These are phyloP conservation scores for Sarcoramphus papa DNA, from an alignment of 2,797 vertebrate genomes.

Conservation along the genomic window DNA sequence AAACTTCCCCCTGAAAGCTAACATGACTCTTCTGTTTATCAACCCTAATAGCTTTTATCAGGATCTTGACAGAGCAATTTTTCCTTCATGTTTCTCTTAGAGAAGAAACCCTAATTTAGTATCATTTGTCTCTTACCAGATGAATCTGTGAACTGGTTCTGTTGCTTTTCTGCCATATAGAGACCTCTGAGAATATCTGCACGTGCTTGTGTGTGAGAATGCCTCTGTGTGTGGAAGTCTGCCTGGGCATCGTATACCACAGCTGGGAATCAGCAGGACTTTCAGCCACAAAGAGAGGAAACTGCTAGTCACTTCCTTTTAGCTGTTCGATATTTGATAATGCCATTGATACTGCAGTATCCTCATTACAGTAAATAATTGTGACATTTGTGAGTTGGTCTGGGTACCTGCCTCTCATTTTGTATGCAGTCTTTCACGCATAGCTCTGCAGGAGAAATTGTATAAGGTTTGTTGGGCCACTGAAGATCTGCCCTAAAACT, in stretches of 20 bases:
- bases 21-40: background rate
- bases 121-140: background rate
- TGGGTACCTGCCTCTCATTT: background rate
- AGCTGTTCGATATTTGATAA: background rate
- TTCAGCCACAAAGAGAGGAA: background rate
- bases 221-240: background rate
- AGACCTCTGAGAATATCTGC: background rate
- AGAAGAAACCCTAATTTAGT: background rate
- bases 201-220: background rate
- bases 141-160: background rate
- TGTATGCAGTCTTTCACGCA: background rate
- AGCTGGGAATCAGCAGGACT: background rate
- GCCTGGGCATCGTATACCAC: background rate
- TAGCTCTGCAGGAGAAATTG: background rate
- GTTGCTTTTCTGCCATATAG: background rate
- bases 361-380: background rate
- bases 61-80: background rate
- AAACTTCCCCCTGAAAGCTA: background rate
- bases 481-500: background rate
- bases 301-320: background rate
- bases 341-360: background rate
- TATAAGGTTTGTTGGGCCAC: background rate
- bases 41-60: background rate
- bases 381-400: background rate
- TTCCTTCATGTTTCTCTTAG: background rate